Base-by-base conservation (phyloP, 2,113 vertebrate species). In the Tonatia bakeri region DNA sequence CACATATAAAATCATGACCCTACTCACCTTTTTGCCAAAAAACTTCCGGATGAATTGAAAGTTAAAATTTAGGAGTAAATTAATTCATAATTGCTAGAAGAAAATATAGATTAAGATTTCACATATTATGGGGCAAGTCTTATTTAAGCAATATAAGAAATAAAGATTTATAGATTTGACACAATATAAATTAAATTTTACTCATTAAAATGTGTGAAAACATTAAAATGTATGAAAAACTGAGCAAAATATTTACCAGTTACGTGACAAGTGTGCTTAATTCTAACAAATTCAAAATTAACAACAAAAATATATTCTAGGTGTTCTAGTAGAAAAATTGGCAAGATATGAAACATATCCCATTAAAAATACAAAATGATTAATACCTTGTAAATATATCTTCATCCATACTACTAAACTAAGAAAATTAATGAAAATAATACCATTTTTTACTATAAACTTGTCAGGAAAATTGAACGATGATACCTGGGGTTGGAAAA, bases 231-330 rank as follows among this genome's bases (percentile, higher is more conserved):
- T 31, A 50, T 5, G 31, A 31, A 26, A 75, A 81, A n/a, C 67
- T 56, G 61, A 86, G 12, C 33, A 61, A 61, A 33, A 61, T 77
- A 36, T 70, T 80, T 80, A 20, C 5, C 19, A 6, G 16, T 65
- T 83, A 83, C 20, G 24, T 64, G 36, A 69, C 4, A 24, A 87
- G 19, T 86, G 4, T 77, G 83, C 28, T 8, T 67, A 50, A 79
- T 80, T 80, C 75, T 82, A 82, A 88, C 59, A 93, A 96, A 87
- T 20, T 13, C n/a, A 86, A 36, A 90, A 72, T 38, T 77, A 54
- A 56, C 6, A 77, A 33, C 12, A 76, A 65, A 92, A 87, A n/a
- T 38, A 79, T 1, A 40, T 54, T 59, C 24, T 59, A 8, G 56
- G 10, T 59, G 59, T 72, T 69, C 12, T 56, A 33, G 2, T 22